Evolutionary conservation across 2,888 invertebrate genomes (phyloP).

Genomic region (Eumerus sabulonum): DNA sequence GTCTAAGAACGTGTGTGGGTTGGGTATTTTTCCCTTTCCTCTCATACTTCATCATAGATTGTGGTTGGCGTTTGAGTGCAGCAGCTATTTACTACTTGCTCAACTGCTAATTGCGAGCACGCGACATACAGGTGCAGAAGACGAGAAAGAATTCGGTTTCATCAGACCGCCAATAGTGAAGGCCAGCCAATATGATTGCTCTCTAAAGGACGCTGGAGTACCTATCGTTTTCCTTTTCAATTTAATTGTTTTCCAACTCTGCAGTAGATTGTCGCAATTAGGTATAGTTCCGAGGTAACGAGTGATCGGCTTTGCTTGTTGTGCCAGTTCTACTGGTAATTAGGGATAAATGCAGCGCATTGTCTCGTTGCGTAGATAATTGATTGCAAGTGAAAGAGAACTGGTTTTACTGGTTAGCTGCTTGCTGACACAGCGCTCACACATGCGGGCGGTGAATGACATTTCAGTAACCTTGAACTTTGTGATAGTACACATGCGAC

Average conservation of each 20-base stretch:
- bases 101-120: not conserved
- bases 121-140: conserved; percentile 4
- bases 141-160: conserved; percentile 23
- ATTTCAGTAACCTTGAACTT: conserved; percentile 12
- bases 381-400: conserved; percentile 5
- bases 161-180: conserved; percentile 33
- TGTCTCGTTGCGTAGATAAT: not conserved
- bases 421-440: too few relatives aligned
- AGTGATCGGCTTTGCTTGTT: too few relatives aligned
- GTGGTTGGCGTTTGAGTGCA: not conserved
- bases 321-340: not conserved
- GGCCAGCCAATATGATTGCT: conserved; percentile 8
- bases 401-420: not conserved
- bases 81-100: not conserved
- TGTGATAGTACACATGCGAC: not conserved
- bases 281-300: too few relatives aligned
- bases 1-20: not conserved
- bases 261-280: too few relatives aligned
- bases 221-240: not conserved
- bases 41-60: not conserved
- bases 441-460: conserved; percentile 16
- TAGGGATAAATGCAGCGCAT: not conserved
- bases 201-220: not conserved
- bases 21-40: not conserved
- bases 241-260: too few relatives aligned